phyloP scores from a whole-genome alignment of 2,113 vertebrate genomes.

The Toxostoma redivivum region DNA sequence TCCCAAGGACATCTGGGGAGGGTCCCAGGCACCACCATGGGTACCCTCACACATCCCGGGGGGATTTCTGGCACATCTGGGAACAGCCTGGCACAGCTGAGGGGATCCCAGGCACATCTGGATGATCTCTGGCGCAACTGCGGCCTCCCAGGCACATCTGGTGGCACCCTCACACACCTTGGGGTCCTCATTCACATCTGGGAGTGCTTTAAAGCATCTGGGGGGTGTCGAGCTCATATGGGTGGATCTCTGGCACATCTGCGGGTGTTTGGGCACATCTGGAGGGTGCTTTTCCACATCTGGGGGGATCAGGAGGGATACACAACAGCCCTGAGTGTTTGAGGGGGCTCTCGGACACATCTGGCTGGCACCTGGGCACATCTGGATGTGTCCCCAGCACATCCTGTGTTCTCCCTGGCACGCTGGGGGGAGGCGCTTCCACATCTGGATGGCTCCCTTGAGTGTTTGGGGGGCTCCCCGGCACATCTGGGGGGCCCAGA shows the following conservation, averaged over 20 bases:
- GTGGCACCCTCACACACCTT: neutral
- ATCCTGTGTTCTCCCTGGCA: fast-evolving
- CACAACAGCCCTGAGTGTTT: too few species aligned
- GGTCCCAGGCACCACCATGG: neutral
- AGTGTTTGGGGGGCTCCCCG: fast-evolving
- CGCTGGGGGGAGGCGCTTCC: neutral
- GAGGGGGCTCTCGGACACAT: neutral
- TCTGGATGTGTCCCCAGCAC: neutral
- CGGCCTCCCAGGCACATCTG: neutral
- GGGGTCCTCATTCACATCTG: neutral
- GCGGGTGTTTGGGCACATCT: neutral
- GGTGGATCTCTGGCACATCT: neutral
- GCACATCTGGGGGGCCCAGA: neutral
- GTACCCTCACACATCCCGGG: neutral
- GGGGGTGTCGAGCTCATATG: fast-evolving
- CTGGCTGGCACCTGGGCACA: neutral
- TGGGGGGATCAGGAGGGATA: neutral
- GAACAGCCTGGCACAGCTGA: neutral
- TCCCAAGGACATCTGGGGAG: neutral
- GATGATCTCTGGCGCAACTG: neutral
- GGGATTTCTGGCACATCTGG: neutral
- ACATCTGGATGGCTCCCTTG: neutral
- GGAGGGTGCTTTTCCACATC: neutral
- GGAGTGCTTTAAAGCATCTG: too few species aligned
- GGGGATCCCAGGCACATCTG: neutral